A percentile compares a stretch with the other conserved stretches of the same genome.
Conservation (phyloP, 2,113 vertebrate genomes). For the Sebastes schlegelii region DNA sequence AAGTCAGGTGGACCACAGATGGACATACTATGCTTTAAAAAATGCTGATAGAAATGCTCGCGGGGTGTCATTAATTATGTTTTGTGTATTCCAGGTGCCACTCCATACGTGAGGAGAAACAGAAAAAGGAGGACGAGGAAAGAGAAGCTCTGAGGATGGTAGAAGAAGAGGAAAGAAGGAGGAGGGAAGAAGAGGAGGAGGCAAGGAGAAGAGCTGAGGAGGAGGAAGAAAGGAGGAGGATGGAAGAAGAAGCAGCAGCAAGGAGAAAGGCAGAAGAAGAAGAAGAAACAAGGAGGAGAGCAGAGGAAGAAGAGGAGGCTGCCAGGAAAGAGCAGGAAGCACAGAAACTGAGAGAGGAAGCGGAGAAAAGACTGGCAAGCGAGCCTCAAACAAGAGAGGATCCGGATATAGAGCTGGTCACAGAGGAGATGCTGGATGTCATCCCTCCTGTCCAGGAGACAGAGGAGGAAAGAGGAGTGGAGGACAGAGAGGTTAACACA, state of each 20-base stretch:
- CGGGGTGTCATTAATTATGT: neutral
- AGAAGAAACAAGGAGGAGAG: constrained; percentile 56
- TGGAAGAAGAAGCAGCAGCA: constrained; percentile 41
- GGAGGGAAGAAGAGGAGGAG: constrained; percentile 49
- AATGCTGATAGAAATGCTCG: rapidly evolving
- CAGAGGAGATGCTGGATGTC: constrained; percentile 63
- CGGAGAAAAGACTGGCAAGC: constrained; percentile 23
- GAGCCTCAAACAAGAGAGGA: constrained; percentile 78
- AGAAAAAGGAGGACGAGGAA: constrained; percentile 65
- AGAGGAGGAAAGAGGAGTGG: constrained; percentile 19
- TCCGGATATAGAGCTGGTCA: constrained; percentile 74
- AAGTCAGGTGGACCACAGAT: neutral
- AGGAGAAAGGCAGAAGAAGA: constrained; percentile 58
- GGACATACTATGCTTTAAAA: neutral
- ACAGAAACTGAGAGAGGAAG: constrained; percentile 53
- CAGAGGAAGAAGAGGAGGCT: constrained; percentile 64
- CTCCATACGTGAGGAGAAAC: constrained; percentile 79
- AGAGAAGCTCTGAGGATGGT: constrained; percentile 47
- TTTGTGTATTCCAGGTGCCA: constrained; percentile 71
- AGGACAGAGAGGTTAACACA: constrained; percentile 12
- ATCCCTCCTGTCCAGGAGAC: constrained; percentile 7
- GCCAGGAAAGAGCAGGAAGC: constrained; percentile 49
- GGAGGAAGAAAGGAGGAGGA: constrained; percentile 41
- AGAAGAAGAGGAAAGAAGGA: constrained; percentile 61
- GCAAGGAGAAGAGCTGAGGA: constrained; percentile 50